Evolutionary conservation across 1,140 invertebrate genomes (phyloP).

Genomic region (Platyscapa corneri): DNA sequence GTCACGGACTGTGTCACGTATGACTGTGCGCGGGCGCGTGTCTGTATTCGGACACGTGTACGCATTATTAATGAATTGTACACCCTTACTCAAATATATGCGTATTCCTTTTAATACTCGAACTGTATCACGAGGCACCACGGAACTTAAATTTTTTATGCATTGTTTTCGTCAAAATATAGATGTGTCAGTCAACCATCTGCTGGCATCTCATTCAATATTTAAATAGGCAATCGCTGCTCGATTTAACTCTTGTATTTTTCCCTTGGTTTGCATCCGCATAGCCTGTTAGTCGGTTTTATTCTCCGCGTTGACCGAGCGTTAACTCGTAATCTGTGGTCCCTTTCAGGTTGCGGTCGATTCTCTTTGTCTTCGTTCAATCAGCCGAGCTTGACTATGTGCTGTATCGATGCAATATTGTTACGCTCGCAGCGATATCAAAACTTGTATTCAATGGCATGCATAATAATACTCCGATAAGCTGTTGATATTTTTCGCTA

Average conservation of each 20-base stretch:
- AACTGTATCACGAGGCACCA: too few species aligned
- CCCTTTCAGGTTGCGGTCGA: constrained; percentile 54
- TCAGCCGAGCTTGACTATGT: constrained; percentile 48
- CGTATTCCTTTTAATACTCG: not conserved
- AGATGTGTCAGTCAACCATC: not conserved
- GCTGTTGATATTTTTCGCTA: not conserved
- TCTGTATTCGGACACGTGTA: not conserved
- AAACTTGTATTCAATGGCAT: not conserved
- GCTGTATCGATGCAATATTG: constrained; percentile 59
- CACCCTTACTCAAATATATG: not conserved
- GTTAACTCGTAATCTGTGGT: constrained; percentile 48
- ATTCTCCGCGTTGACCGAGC: constrained; percentile 8
- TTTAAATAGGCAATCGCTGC: not conserved
- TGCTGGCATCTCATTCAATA: not conserved
- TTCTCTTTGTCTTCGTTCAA: constrained; percentile 56
- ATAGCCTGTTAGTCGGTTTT: constrained; percentile 27
- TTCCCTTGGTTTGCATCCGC: constrained; percentile 53
- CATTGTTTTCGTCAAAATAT: not conserved
- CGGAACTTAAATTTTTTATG: too few species aligned
- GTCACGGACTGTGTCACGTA: not conserved
- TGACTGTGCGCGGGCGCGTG: not conserved
- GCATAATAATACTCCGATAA: not conserved
- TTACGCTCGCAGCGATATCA: constrained; percentile 51
- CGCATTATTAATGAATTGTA: not conserved
- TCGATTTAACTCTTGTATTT: constrained; percentile 1